These are phyloP conservation scores for Poecilia latipinna DNA, from an alignment of 2,113 vertebrate genomes.

Conservation along the genomic window DNA sequence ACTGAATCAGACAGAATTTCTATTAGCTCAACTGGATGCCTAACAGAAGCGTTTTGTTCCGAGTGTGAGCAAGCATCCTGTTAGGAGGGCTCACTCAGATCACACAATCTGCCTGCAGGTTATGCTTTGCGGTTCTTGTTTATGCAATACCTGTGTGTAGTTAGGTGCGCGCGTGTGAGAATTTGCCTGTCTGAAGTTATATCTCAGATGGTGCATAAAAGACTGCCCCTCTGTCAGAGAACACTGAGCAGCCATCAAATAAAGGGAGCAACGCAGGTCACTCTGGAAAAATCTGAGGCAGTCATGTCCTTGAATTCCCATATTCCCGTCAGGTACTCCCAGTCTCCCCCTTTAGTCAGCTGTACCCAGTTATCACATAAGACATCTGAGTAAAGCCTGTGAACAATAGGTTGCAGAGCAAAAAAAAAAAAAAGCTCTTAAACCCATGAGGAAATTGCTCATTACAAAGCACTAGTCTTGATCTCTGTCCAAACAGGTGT, in stretches of 20 bases:
- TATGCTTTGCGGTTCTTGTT: conserved; percentile 40
- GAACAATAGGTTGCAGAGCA: conserved; percentile 35
- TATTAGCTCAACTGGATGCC: conserved; percentile 30
- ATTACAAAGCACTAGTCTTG: conserved; percentile 43
- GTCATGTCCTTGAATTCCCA: conserved; percentile 35
- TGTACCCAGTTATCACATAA: conserved; percentile 56
- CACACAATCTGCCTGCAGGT: conserved; percentile 40
- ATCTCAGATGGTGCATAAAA: conserved; percentile 23
- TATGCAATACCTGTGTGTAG: conserved; percentile 33
- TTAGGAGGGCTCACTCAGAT: conserved; percentile 54
- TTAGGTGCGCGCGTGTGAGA: background rate
- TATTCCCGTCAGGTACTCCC: conserved; percentile 25
- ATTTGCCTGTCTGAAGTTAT: background rate
- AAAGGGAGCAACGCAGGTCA: conserved; percentile 7
- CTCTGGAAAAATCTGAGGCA: conserved; percentile 35
- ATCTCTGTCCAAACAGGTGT: conserved; percentile 39
- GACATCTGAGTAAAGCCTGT: conserved; percentile 23
- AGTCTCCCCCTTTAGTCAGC: conserved; percentile 43
- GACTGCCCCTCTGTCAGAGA: conserved; percentile 17
- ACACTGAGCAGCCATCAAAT: conserved; percentile 40
- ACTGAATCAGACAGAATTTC: conserved; percentile 30
- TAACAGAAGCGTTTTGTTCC: conserved; percentile 49
- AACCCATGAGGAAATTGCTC: conserved; percentile 61
- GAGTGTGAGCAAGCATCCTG: conserved; percentile 35
- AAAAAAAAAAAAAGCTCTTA: conserved; percentile 18